Base-by-base conservation (phyloP, 1,140 invertebrate species). In the Leptoteleia sp. region DNA sequence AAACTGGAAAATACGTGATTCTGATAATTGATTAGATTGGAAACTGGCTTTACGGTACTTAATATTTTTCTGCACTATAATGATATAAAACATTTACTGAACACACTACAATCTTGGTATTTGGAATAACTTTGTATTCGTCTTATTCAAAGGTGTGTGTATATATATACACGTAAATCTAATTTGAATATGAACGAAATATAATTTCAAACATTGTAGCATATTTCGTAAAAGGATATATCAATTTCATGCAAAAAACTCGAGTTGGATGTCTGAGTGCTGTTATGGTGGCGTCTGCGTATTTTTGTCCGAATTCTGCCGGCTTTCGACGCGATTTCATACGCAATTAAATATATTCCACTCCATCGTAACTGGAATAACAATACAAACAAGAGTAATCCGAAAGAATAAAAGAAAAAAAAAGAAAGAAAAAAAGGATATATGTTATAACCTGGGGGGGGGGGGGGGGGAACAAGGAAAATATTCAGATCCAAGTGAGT, bases 241-340 rank as follows among this genome's bases (percentile, higher is more conserved):
- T 71, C 59, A 70, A 33, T 71, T 65, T 67, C 75, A 77, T 77
- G 67, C 75, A 77, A 65, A 65, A 76, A 64, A 25, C 4, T 42
- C 35, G 48, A 70, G 57, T 64, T 77, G 65, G 65, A 71, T 77
- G 75, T 77, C 75, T 77, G 75, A 71, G 52, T 77, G 43, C 75
- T 77, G 50, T 59, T 70, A 65, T 33, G 22, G 43, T 65, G 52
- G 38, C 65, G 75, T 77, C 55, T 59, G 52, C 64, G 62, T 76
- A 77, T 31, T 62, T 22, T 65, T 59, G 73, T 77, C 65, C 67
- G 38, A 65, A 52, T 77, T 48, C 33, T 61, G 19, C 25, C 37
- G n/a, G 13, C 27, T 25, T 22, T 40, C 9, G 62, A 35, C 3
- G 61, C 64, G 50, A 64, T 65, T 55, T 5, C 11, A 62, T 33